Percentiles rank a stretch among this genome's conserved stretches.
phyloP scores from a whole-genome alignment of 2,113 vertebrate species.

The Ageneiosus marmoratus region DNA sequence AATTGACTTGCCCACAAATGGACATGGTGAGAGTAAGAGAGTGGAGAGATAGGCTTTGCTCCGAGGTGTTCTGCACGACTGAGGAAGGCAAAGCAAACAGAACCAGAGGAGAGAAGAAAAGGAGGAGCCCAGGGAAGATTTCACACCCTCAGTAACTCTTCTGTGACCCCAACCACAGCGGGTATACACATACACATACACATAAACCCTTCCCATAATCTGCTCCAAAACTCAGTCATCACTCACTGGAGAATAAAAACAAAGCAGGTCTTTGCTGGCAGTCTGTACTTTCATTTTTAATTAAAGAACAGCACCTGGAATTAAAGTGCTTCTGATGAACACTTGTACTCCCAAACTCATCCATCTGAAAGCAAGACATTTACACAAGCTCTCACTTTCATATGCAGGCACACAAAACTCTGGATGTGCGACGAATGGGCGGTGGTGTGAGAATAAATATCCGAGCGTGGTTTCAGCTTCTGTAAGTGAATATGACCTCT shows the following conservation, averaged over 20 bases:
- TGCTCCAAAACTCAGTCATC: neutral
- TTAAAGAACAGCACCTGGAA: conserved; percentile 73
- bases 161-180: conserved; percentile 20
- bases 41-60: conserved; percentile 24
- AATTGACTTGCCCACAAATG: conserved; percentile 22
- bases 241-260: conserved; percentile 33
- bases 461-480: conserved; percentile 70
- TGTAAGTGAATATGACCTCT: conserved; percentile 72
- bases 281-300: conserved; percentile 73
- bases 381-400: conserved; percentile 45
- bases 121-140: conserved; percentile 34
- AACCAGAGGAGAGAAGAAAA: neutral
- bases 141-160: conserved; percentile 58
- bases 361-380: conserved; percentile 28
- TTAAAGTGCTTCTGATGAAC: conserved; percentile 64
- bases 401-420: conserved; percentile 11
- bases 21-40: conserved; percentile 17
- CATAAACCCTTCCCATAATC: conserved; percentile 7
- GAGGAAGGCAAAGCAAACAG: conserved; percentile 46
- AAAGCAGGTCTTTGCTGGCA: conserved; percentile 34
- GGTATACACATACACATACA: conserved; percentile 27
- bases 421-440: conserved; percentile 54
- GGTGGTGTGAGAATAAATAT: conserved; percentile 70
- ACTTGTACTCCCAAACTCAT: conserved; percentile 25
- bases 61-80: conserved; percentile 23